A percentile compares a stretch with the other conserved stretches of the same genome.
Conservation (phyloP, 2,113 vertebrate species). For the Numenius arquata region DNA sequence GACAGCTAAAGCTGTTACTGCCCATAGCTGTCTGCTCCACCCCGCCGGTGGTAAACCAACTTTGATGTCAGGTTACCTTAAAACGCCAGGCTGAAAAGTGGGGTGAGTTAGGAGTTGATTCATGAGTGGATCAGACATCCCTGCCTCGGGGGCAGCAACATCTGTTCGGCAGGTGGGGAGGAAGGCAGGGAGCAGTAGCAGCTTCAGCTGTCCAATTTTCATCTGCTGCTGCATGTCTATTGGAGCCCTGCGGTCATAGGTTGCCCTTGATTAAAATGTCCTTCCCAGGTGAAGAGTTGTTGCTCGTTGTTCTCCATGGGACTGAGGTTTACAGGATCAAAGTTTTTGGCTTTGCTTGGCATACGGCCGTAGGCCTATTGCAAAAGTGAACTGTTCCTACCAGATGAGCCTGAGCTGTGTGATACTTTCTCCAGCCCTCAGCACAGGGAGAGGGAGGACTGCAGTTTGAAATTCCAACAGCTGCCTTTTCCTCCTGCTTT, state of each 20-base stretch:
- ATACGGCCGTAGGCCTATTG: not conserved
- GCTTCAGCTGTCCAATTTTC: not conserved
- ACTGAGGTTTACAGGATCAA: not conserved
- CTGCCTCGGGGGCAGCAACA: not conserved
- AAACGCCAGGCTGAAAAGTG: fast-evolving
- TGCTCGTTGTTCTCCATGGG: not conserved
- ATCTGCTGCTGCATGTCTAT: not conserved
- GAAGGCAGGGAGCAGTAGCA: not conserved
- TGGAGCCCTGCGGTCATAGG: not conserved
- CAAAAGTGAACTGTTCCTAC: not conserved
- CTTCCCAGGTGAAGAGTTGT: not conserved
- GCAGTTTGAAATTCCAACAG: not conserved
- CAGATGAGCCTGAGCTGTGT: not conserved
- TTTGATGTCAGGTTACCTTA: not conserved
- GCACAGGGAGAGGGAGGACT: not conserved
- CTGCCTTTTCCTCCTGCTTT: not conserved
- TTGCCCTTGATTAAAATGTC: not conserved
- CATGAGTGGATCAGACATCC: not conserved
- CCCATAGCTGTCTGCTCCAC: not conserved
- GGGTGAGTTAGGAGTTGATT: not conserved
- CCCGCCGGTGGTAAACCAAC: not conserved
- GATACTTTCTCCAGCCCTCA: not conserved
- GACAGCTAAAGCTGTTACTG: not conserved
- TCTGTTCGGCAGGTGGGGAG: not conserved
- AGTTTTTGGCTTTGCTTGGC: not conserved